A percentile compares a stretch with the other conserved stretches of the same genome.
Conservation (phyloP, 2,797 vertebrate genomes). For the Choloepus didactylus region DNA sequence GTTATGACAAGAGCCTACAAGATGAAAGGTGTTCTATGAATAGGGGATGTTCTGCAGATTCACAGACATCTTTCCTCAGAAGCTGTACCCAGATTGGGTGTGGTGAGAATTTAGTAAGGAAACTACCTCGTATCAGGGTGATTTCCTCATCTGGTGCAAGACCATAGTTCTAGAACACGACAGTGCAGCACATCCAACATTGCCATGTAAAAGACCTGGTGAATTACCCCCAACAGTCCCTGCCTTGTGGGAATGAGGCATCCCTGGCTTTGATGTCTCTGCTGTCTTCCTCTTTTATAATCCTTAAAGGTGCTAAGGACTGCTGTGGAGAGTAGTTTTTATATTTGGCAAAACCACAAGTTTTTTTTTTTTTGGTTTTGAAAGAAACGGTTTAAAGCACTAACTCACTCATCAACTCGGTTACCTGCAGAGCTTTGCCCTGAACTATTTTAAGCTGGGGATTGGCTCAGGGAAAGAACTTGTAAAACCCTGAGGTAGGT, state of each 20-base stretch:
- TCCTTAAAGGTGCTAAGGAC: slow-evolving; percentile 68
- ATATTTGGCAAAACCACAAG: slow-evolving; percentile 67
- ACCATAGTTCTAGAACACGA: not conserved
- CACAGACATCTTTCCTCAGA: not conserved
- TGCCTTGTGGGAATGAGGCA: slow-evolving; percentile 59
- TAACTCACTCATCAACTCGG: slow-evolving; percentile 78
- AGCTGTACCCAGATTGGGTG: not conserved
- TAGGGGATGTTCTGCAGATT: not conserved
- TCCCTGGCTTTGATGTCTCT: slow-evolving; percentile 4
- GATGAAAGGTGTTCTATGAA: not conserved
- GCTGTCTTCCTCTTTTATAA: slow-evolving; percentile 45
- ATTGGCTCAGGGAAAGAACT: slow-evolving; percentile 65
- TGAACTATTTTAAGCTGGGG: slow-evolving; percentile 78
- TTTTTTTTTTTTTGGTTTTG: slow-evolving; percentile 66
- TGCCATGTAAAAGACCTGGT: not conserved
- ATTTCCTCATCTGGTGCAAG: not conserved
- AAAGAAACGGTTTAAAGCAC: slow-evolving; percentile 80
- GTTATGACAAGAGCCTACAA: not conserved
- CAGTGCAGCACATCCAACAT: not conserved
- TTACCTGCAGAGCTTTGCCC: slow-evolving; percentile 71
- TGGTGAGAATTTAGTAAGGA: not conserved
- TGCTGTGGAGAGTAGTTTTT: slow-evolving; percentile 64
- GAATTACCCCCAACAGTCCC: not conserved
- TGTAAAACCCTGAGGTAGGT: slow-evolving; percentile 79
- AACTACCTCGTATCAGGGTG: not conserved